Evolutionary conservation across 2,888 invertebrate genomes (phyloP).

Genomic region (Odontomyia ornata): DNA sequence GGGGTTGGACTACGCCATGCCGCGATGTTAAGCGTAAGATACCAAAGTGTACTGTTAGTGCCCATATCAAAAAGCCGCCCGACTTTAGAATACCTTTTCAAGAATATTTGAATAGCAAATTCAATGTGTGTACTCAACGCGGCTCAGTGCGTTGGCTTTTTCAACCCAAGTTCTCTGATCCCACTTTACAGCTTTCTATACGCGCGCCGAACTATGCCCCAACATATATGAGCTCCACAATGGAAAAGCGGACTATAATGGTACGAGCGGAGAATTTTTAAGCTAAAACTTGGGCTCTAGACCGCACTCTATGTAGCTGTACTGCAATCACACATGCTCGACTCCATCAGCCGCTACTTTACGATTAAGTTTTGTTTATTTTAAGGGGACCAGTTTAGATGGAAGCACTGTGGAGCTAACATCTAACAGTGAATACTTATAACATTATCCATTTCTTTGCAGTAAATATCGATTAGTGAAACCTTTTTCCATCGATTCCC

Average conservation of each 20-base stretch:
- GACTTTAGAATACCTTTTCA: slow-evolving; percentile 20
- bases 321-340: slow-evolving; percentile 26
- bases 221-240: not conserved
- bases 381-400: slow-evolving; percentile 6
- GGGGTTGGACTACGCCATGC: not conserved
- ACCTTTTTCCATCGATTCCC: no score
- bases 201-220: not conserved
- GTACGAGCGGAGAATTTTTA: not conserved
- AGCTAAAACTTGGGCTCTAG: not conserved
- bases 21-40: not conserved
- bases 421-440: no score
- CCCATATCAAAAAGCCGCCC: slow-evolving; percentile 22
- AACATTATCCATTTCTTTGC: no score
- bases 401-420: no score
- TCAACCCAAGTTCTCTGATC: not conserved
- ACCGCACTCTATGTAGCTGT: not conserved
- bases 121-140: slow-evolving; percentile 10
- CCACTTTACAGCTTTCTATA: slow-evolving; percentile 19
- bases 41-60: not conserved
- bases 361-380: not conserved
- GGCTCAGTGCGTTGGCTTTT: slow-evolving; percentile 22
- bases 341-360: not conserved
- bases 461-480: no score
- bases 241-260: slow-evolving; percentile 7
- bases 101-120: slow-evolving; percentile 34